Evolutionary conservation across 2,797 vertebrate genomes (phyloP).

Genomic region (Melanotaenia boesemani): DNA sequence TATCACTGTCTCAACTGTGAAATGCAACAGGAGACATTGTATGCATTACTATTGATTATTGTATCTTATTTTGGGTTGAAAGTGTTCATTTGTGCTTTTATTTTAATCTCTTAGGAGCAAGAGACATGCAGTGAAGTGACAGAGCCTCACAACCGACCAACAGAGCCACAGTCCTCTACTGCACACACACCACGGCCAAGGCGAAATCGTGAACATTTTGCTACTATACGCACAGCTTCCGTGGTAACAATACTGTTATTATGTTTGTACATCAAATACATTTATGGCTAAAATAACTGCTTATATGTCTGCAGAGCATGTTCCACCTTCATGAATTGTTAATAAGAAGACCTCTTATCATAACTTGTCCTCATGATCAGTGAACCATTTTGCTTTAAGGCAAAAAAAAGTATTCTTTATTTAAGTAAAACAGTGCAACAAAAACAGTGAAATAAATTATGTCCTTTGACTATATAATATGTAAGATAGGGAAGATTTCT

Average conservation of each 20-base stretch:
- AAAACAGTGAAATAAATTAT: not conserved
- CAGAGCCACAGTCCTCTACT: slow-evolving; percentile 91
- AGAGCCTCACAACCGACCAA: slow-evolving; percentile 86
- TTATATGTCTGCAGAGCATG: slow-evolving; percentile 4
- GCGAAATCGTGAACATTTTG: slow-evolving; percentile 98
- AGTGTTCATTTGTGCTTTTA: not conserved
- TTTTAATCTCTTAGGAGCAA: slow-evolving; percentile 86
- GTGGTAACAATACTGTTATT: slow-evolving; percentile 83
- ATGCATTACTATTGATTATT: not conserved
- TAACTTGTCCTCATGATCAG: not conserved
- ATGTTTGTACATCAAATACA: slow-evolving; percentile 6
- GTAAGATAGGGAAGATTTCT: not conserved
- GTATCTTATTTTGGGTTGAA: slow-evolving; percentile 7
- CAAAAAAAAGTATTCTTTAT: not conserved
- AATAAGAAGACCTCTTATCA: slow-evolving; percentile 5
- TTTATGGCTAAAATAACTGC: slow-evolving; percentile 7
- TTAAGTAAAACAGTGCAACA: not conserved
- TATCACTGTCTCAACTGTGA: not conserved
- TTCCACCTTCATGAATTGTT: slow-evolving; percentile 7
- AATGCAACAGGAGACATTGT: not conserved
- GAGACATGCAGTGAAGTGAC: slow-evolving; percentile 89
- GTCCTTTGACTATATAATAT: not conserved
- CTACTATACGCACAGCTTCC: slow-evolving; percentile 97
- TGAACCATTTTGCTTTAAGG: slow-evolving; percentile 11
- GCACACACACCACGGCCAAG: slow-evolving; percentile 91